phyloP scores from a whole-genome alignment of 2,797 vertebrate species.

The Alosa sapidissima region DNA sequence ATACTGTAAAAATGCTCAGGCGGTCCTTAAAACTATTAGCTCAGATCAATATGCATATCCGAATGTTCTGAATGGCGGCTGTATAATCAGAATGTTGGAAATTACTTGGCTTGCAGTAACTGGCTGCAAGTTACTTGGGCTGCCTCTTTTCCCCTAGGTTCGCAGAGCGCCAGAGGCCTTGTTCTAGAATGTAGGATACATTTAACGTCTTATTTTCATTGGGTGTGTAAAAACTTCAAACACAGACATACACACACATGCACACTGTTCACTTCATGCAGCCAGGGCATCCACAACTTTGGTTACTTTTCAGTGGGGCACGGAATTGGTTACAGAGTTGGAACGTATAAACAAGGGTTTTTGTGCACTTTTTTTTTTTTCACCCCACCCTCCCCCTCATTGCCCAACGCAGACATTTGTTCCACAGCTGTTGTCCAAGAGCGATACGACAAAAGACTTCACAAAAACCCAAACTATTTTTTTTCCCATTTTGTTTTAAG shows the following conservation, averaged over 20 bases:
- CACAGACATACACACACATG: background rate
- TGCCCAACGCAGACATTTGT: slow-evolving; percentile 64
- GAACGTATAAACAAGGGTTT: slow-evolving; percentile 9
- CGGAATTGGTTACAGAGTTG: slow-evolving; percentile 55
- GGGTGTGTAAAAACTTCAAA: background rate
- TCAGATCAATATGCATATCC: background rate
- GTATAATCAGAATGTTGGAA: background rate
- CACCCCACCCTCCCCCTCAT: background rate
- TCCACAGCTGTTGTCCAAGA: slow-evolving; percentile 88
- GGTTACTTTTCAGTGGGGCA: slow-evolving; percentile 70
- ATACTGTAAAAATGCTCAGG: background rate
- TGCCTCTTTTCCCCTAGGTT: background rate
- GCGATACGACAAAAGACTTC: slow-evolving; percentile 88
- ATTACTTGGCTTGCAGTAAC: background rate
- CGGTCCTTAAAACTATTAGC: background rate
- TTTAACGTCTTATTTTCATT: background rate
- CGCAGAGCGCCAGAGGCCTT: background rate
- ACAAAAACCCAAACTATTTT: slow-evolving; percentile 92
- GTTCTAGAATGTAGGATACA: background rate
- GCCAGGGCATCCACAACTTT: slow-evolving; percentile 57
- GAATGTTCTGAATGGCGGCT: background rate
- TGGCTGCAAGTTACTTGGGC: slow-evolving; percentile 9
- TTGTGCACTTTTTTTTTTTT: background rate
- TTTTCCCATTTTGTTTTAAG: slow-evolving; percentile 51
- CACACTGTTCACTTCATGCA: background rate